These are phyloP conservation scores for Polyommatus icarus DNA, from an alignment of 2,888 invertebrate species.

Conservation along the genomic window DNA sequence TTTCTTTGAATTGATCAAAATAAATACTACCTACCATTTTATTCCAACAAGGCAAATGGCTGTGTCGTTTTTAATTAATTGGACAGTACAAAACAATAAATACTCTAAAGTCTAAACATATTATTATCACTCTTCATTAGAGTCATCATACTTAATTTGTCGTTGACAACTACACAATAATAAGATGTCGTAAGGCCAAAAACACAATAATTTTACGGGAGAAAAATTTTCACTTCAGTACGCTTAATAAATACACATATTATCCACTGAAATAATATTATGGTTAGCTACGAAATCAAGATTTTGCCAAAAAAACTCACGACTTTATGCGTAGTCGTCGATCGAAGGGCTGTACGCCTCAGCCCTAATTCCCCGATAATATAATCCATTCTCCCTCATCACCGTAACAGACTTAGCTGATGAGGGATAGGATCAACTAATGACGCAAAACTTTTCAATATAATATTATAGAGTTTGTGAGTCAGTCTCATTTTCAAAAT, in stretches of 20 bases:
- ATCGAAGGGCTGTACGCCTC: background rate
- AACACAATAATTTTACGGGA: background rate
- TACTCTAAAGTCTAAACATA: background rate
- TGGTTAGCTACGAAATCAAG: no score
- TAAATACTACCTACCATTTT: no score
- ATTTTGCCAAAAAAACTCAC: no score
- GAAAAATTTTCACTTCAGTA: no score
- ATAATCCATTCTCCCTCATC: slow-evolving; percentile 20
- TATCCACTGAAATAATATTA: no score
- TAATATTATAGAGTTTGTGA: background rate
- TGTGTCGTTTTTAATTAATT: background rate
- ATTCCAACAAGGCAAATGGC: background rate
- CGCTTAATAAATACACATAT: no score
- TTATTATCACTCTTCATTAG: no score
- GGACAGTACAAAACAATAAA: background rate
- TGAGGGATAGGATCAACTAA: background rate
- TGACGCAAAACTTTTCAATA: background rate
- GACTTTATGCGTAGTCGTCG: background rate
- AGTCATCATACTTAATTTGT: no score
- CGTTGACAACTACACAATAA: no score
- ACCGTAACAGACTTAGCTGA: slow-evolving; percentile 12
- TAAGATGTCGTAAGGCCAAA: no score
- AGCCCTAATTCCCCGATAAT: slow-evolving; percentile 1
- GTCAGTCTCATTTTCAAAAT: background rate
- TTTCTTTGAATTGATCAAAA: no score